Conservation (phyloP, 2,113 vertebrate genomes). For the Gambusia affinis region DNA sequence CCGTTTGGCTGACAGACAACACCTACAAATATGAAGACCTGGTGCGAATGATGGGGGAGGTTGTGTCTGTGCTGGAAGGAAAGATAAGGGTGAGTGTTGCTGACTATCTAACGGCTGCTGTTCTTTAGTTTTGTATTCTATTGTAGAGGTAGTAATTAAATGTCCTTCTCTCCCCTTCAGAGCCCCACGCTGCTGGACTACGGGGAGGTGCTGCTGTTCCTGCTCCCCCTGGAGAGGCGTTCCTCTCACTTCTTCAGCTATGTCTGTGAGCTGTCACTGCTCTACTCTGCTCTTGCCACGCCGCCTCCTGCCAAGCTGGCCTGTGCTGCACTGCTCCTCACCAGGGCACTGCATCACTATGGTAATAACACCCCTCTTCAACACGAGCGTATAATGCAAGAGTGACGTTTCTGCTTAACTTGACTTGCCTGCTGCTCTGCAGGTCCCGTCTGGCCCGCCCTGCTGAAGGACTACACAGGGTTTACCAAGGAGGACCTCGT, state of each 20-base stretch:
- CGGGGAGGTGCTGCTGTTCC: conserved; percentile 86
- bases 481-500: conserved; percentile 88
- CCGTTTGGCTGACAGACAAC: conserved; percentile 98
- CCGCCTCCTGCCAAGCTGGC: conserved; percentile 86
- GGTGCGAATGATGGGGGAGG: conserved; percentile 98
- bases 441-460: conserved; percentile 90
- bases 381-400: conserved; percentile 18
- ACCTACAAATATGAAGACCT: conserved; percentile 97
- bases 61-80: conserved; percentile 90
- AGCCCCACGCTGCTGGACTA: conserved; percentile 92
- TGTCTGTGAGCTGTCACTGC: conserved; percentile 92
- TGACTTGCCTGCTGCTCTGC: conserved; percentile 30
- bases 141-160: neutral
- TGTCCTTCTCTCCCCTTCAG: conserved; percentile 64
- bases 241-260: conserved; percentile 90
- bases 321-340: conserved; percentile 86
- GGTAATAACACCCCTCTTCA: conserved; percentile 74
- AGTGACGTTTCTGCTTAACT: conserved; percentile 14
- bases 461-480: conserved; percentile 86
- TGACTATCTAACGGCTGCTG: neutral
- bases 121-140: neutral
- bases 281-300: conserved; percentile 85
- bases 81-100: conserved; percentile 87
- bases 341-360: conserved; percentile 86
- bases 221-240: conserved; percentile 81